Base-by-base conservation (phyloP, 2,888 invertebrate species). In the Tachystola acroxantha region DNA sequence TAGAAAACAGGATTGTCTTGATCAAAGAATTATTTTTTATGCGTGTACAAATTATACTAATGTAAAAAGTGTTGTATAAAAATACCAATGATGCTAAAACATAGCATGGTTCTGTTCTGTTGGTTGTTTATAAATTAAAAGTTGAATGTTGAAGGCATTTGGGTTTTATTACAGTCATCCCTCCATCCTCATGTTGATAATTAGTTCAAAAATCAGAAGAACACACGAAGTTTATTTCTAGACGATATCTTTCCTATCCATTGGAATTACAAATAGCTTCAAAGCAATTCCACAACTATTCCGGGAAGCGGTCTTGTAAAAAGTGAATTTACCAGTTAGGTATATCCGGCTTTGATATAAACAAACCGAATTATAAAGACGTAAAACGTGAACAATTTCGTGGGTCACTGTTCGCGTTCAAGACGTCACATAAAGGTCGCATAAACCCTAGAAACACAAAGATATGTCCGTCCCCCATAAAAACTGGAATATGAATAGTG, bases 111-210 rank as follows among this genome's bases (percentile, higher is more conserved):
- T 74, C 67, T 74, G 65, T 59, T 74, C 67, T 74, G 73, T 80
- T 81, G 74, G 64, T 64, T 75, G 77, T 81, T 77, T 76, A 74
- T 74, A 77, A 73, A 81, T 68, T 73, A 74, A 69, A 69, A 66
- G 62, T 69, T 66, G 60, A 57, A 50, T 50, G 43, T 56, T 49
- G 22, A 28, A 39, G 29, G 37, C 19, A 27, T 36, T 30, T 16
- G 39, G 32, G 41, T 61, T 52, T 34, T 43, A 48, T 55, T 42
- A 27, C 27, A 24, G 20, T 20, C 7, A n/a, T 7, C 24, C 24
- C n/a, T 9, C n/a, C n/a, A 24, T 24, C 3, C 24, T 6, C n/a
- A 24, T 7, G 5, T 24, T 9, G 7, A 9, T 24, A 20, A 20
- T 7, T 20, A 20, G 7, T n/a, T n/a, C n/a, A n/a, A n/a, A n/a